A percentile compares a stretch with the other conserved stretches of the same genome.
Conservation (phyloP, 2,888 invertebrate species). For the Drosophila seclusa region DNA sequence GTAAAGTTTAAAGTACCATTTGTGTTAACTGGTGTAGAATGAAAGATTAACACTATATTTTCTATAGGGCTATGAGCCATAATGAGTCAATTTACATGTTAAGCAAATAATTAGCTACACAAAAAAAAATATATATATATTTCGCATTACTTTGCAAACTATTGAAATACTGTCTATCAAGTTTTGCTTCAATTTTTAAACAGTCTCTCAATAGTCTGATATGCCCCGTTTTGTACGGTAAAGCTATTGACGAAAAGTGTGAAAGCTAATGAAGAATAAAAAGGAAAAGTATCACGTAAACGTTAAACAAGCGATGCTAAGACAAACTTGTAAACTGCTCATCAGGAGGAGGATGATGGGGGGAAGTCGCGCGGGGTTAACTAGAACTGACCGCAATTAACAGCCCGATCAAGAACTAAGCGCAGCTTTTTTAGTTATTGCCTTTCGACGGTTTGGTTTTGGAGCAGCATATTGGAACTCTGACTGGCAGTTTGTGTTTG, state of each 20-base stretch:
- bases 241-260: constrained; percentile 50
- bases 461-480: constrained; percentile 32
- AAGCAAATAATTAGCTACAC: background rate
- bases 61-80: no score
- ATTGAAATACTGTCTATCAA: background rate
- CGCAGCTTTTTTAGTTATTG: constrained; percentile 27
- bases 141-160: background rate
- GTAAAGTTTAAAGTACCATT: background rate
- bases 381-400: constrained; percentile 59
- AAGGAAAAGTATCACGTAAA: constrained; percentile 42
- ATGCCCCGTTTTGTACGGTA: background rate
- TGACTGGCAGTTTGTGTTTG: constrained; percentile 62
- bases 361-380: background rate
- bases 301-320: constrained; percentile 33
- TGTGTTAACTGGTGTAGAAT: background rate
- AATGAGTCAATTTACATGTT: background rate
- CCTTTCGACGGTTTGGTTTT: constrained; percentile 25
- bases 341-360: background rate
- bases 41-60: background rate
- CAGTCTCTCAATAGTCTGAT: background rate
- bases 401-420: constrained; percentile 47
- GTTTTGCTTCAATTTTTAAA: background rate
- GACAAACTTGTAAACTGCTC: constrained; percentile 32
- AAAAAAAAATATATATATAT: no score
- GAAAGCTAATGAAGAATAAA: constrained; percentile 70